Evolutionary conservation across 1,140 invertebrate species (phyloP), one percentile per base, ranked within the genome.

Genomic region (Samia ricini): DNA sequence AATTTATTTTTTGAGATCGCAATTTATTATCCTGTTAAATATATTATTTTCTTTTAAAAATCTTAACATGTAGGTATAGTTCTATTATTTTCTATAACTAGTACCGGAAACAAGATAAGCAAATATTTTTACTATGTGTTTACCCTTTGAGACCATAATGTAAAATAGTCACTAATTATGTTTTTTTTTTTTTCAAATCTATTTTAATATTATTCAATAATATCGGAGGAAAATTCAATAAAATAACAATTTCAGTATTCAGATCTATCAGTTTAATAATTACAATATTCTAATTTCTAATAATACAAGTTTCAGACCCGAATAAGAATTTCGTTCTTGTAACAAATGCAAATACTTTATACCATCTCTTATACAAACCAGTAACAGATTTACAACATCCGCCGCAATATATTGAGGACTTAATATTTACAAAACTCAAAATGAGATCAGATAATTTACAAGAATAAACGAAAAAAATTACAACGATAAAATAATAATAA

Each of bases 401-500:
- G 83, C 81, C 79, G 81, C 77, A 81, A 56, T 55, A 66, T 64
- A 59, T 71, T 52, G 69, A 72, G 80, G 69, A 80, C 71, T 72
- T 77, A 73, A 78, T 87, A 83, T 83, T 77, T 83, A 86, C 79
- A 86, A 63, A 79, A 8, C 54, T 70, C 26, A 80, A 78, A 76
- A 83, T 88, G 85, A 88, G 85, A 88, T 88, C 85, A 88, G 75
- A 83, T 72, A 84, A 79, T 79, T 51, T 82, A 82, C 77, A 82
- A 71, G 65, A 60, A 61, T 66, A 67, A 36, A 72, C 3, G 49
- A 74, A 61, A 60, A 61, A 68, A 68, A n/a, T n/a, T 65, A 61
- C 71, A 72, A 64, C 64, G 60, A 58, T 58, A 66, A 71, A 80
- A 76, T 79, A 80, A 71, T 80, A 78, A 62, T 52, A 63, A 56